Base-by-base conservation (phyloP, 2,888 invertebrate species). In the Drosophila testacea region DNA sequence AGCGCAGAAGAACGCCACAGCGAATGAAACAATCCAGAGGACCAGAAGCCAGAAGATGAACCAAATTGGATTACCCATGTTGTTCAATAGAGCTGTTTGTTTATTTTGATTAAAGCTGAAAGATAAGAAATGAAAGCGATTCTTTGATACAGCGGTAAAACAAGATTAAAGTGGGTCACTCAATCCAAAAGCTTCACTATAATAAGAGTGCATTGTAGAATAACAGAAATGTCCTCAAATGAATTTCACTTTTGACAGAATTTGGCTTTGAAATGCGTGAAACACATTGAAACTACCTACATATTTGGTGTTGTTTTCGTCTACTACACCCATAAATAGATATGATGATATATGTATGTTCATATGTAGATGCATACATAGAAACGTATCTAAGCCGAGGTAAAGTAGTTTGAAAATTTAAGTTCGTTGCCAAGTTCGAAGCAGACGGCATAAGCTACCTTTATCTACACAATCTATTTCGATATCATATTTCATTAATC, bases 41-140 rank as follows among this genome's bases (percentile, higher is more conserved):
- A 96, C 93, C 39, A 96, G 73, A 1, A 96, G 93, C 96, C 96
- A 96, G 77, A 96, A 92, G 59, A 96, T 91, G 55, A 95, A 94
- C 92, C 94, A 95, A 11, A 96, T 60, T 56, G 95, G 93, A 93
- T 96, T 96, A 61, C 93, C 95, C 95, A 95, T 91, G 27, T 50
- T 56, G 42, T 60, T 69, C 30, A 57, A 65, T 54, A 61, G 60
- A 52, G 46, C 27, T 59, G 57, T 52, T 59, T 44, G 7, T n/a
- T 28, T 44, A 6, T 7, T 41, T 16, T 9, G 62, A 66, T 64
- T 60, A 22, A 11, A 56, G 38, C 82, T 82, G 67, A 9, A 67
- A 75, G 78, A 82, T 82, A 85, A 69, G 69, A 66, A 67, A 71
- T 64, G 41, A 64, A 69, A 44, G 13, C 32, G 16, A 63, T 41